phyloP scores from a whole-genome alignment of 2,888 invertebrate genomes.

The Melanostoma scalare region DNA sequence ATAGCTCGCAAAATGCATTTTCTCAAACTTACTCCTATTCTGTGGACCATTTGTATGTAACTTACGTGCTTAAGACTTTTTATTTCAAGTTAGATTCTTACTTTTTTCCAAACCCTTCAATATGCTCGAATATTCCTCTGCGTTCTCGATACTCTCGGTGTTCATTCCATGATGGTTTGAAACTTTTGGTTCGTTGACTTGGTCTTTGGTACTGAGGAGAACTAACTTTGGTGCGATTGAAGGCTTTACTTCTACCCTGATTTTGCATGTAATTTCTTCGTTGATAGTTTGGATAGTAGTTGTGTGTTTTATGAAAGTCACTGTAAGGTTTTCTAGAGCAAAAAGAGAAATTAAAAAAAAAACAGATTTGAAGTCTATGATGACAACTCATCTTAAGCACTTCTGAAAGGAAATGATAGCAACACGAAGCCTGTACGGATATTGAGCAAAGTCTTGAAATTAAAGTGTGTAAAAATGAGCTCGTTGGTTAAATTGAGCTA shows the following conservation, averaged over 20 bases:
- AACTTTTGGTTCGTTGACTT: neutral
- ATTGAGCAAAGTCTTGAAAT: too few relatives aligned
- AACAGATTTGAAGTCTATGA: too few relatives aligned
- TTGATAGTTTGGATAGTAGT: conserved; percentile 25
- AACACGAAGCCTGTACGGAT: too few relatives aligned
- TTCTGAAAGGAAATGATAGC: too few relatives aligned
- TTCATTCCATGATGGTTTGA: conserved; percentile 43
- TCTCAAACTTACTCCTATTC: conserved; percentile 47
- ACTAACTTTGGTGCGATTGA: neutral
- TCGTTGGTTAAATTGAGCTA: too few relatives aligned
- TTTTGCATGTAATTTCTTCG: conserved; percentile 36
- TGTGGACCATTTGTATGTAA: neutral
- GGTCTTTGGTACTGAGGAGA: too few relatives aligned
- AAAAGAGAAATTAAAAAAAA: neutral
- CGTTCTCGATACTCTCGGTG: conserved; percentile 64
- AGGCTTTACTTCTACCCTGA: neutral
- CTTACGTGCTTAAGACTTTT: neutral
- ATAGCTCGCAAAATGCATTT: conserved; percentile 59
- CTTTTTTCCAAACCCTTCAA: conserved; percentile 57
- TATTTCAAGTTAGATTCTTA: neutral
- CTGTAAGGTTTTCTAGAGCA: conserved; percentile 29
- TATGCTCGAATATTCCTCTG: conserved; percentile 50
- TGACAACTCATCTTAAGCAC: too few relatives aligned
- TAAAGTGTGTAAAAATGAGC: too few relatives aligned
- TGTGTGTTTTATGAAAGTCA: neutral